A percentile compares a stretch with the other conserved stretches of the same genome.
These are phyloP conservation scores for Allacma fusca DNA, from an alignment of 2,888 invertebrate genomes.

Conservation along the genomic window DNA sequence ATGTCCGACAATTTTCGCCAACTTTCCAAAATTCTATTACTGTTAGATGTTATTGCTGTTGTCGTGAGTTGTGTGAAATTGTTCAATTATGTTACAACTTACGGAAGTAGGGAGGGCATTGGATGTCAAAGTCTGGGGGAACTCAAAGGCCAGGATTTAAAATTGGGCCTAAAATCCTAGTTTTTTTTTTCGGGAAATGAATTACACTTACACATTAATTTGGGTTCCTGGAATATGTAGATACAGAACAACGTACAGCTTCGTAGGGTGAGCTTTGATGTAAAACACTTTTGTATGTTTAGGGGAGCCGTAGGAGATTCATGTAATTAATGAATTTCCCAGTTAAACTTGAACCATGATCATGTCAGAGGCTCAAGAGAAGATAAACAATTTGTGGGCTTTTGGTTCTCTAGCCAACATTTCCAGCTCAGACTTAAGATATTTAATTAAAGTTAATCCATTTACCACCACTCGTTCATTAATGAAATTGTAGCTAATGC, in stretches of 20 bases:
- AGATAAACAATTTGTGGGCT: not conserved
- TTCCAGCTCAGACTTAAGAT: not conserved
- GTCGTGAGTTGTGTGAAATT: not conserved
- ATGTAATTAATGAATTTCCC: not conserved
- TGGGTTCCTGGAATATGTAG: too few species aligned
- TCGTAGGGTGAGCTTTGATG: too few species aligned
- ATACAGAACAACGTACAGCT: too few species aligned
- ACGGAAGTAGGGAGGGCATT: too few species aligned
- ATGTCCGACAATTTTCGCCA: constrained; percentile 21
- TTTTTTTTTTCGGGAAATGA: too few species aligned
- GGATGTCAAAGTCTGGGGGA: too few species aligned
- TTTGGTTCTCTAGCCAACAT: not conserved
- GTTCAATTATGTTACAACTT: not conserved
- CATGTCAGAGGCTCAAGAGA: not conserved
- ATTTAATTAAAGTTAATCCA: constrained; percentile 7
- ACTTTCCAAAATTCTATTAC: not conserved
- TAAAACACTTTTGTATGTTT: not conserved
- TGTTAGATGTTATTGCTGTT: not conserved
- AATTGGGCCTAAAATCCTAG: too few species aligned
- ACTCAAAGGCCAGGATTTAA: too few species aligned
- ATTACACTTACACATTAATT: too few species aligned
- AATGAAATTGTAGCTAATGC: constrained; percentile 1
- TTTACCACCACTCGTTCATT: not conserved
- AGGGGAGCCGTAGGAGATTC: not conserved
- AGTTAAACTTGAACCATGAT: not conserved